Evolutionary conservation across 2,113 vertebrate species (phyloP).

Genomic region (Climacteris rufus): DNA sequence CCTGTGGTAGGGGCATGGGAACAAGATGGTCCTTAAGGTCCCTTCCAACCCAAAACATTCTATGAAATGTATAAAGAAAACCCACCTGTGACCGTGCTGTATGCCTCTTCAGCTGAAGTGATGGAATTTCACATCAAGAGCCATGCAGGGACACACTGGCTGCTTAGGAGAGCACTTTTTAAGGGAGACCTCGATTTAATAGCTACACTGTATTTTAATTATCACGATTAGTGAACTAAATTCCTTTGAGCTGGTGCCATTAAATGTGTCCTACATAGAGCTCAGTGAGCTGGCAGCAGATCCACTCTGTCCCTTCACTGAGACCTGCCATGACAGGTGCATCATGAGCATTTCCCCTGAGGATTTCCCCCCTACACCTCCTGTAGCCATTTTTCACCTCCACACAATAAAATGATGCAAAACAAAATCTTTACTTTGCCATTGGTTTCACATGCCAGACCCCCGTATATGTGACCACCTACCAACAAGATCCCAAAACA

Average conservation of each 20-base stretch:
- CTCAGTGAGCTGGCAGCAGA: not conserved
- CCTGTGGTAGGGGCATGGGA: fast-evolving
- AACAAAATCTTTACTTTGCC: not conserved
- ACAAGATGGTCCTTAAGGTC: not conserved
- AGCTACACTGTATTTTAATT: not conserved
- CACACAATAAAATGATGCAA: not conserved
- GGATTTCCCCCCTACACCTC: too few relatives aligned
- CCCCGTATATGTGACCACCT: not conserved
- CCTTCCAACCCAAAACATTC: not conserved
- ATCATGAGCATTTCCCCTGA: not conserved
- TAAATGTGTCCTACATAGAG: not conserved
- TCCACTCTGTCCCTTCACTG: not conserved
- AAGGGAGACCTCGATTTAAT: not conserved
- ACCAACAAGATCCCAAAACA: not conserved
- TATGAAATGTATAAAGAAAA: not conserved
- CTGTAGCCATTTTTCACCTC: not conserved
- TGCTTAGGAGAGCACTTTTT: not conserved
- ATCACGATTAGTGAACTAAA: not conserved
- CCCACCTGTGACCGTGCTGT: not conserved
- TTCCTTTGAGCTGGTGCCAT: not conserved
- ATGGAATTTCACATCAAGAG: not conserved
- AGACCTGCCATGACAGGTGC: not conserved
- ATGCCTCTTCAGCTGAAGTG: fast-evolving
- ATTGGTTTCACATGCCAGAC: not conserved
- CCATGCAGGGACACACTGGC: too few relatives aligned